Evolutionary conservation across 2,888 invertebrate species (phyloP), one percentile per base, ranked within the genome.

Genomic region (Meloe dianella): DNA sequence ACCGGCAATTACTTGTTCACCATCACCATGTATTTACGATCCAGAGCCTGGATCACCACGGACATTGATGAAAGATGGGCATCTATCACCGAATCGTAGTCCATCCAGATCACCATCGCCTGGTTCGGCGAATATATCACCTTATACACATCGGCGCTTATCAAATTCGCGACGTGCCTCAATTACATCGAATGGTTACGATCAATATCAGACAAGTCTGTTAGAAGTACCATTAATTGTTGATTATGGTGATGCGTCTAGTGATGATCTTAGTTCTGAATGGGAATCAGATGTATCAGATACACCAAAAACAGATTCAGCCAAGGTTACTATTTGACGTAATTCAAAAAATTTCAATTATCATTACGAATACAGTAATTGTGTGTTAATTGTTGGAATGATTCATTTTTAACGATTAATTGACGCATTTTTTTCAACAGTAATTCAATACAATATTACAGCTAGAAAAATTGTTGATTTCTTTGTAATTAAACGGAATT

Each of bases 181-280:
- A 7, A 75, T 79, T 59, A 80, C 80, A 3, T 76, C 84, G 12
- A 66, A 66, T 8, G 94, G 81, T 17, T 95, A 95, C 78, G 92
- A 92, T 71, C 92, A 93, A 82, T 93, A 94, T 85, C 89, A 92
- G 76, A 90, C 89, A 76, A 91, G 91, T 27, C 83, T 94, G 62
- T 83, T 93, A 72, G 90, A 92, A 78, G 93, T 94, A 73, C 93
- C 93, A 0, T 87, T 89, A 85, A 87, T 87, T 32, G 85, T 90
- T 70, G 95, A 95, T 79, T 96, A 93, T 82, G 94, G 93, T 14
- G 94, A 95, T 78, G 93, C 94, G n/a, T 93, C 93, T 73, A 94
- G 93, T 80, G 95, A 96, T 82, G 95, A 95, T 83, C 88, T 95
- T 69, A 94, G 94, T 82, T 95, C 95, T 14, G 95, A 95, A 80